Conservation (phyloP, 2,797 vertebrate genomes). For the Neoniphon sammara region DNA sequence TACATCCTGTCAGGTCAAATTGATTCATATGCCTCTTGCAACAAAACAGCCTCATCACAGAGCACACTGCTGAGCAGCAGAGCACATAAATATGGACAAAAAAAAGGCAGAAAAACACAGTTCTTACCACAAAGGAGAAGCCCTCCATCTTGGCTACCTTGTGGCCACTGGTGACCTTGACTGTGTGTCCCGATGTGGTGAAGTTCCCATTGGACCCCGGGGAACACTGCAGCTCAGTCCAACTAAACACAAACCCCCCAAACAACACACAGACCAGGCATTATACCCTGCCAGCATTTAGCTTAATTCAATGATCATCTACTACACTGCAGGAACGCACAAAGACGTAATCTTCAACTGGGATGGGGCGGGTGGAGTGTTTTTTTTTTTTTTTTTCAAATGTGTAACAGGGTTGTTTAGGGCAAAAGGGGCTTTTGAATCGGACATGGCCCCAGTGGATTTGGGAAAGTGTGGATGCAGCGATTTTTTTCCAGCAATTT, state of each 20-base stretch:
- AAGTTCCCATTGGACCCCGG: slow-evolving; percentile 75
- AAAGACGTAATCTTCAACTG: slow-evolving; percentile 65
- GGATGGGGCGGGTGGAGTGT: slow-evolving; percentile 42
- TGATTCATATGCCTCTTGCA: too few species aligned
- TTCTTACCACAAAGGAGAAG: slow-evolving; percentile 94
- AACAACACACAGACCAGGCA: slow-evolving; percentile 68
- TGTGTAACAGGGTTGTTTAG: slow-evolving; percentile 63
- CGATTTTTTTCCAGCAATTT: slow-evolving; percentile 75
- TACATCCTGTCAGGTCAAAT: too few species aligned
- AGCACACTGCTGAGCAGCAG: too few species aligned
- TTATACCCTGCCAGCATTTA: slow-evolving; percentile 69
- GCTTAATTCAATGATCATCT: slow-evolving; percentile 78
- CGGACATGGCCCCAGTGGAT: slow-evolving; percentile 47
- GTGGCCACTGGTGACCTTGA: slow-evolving; percentile 88
- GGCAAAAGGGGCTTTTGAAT: slow-evolving; percentile 60
- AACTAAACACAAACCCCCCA: slow-evolving; percentile 84
- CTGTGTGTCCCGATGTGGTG: slow-evolving; percentile 82
- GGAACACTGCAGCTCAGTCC: slow-evolving; percentile 80
- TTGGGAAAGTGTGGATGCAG: slow-evolving; percentile 67
- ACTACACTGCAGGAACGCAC: slow-evolving; percentile 66
- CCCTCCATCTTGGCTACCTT: slow-evolving; percentile 79
- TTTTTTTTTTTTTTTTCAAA: slow-evolving; percentile 29
- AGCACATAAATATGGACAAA: not conserved
- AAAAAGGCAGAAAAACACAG: not conserved
- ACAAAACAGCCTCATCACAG: too few species aligned